Evolutionary conservation across 2,888 invertebrate genomes (phyloP).

Genomic region (Tryphoninae sp.): DNA sequence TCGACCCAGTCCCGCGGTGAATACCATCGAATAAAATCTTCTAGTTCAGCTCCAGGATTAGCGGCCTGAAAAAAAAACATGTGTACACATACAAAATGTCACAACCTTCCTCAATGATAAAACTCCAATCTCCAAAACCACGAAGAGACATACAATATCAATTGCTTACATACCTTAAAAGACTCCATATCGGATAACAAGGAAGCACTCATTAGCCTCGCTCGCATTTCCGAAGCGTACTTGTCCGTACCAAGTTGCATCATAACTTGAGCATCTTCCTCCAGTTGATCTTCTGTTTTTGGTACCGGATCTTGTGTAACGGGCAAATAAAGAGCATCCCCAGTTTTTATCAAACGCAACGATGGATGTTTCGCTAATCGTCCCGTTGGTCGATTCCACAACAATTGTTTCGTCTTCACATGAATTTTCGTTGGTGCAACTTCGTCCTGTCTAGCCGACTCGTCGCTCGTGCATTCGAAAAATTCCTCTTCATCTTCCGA

Average conservation of each 20-base stretch:
- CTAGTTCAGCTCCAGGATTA: conserved; percentile 94
- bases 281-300: conserved; percentile 98
- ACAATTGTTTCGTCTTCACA: conserved; percentile 79
- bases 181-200: conserved; percentile 98
- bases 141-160: neutral
- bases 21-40: conserved; percentile 99
- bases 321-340: conserved; percentile 90
- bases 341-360: conserved; percentile 85
- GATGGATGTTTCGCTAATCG: conserved; percentile 87
- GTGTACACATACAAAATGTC: neutral
- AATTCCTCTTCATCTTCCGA: conserved; percentile 90
- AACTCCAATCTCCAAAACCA: too few relatives aligned
- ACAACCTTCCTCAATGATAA: neutral
- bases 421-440: conserved; percentile 60
- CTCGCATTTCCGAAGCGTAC: conserved; percentile 91
- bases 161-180: conserved; percentile 88
- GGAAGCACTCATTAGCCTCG: conserved; percentile 97
- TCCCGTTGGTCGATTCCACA: conserved; percentile 87
- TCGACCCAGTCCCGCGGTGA: conserved; percentile 97
- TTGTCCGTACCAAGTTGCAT: conserved; percentile 93
- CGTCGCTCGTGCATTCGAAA: conserved; percentile 88
- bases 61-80: conserved; percentile 85
- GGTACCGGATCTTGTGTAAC: conserved; percentile 96
- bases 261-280: conserved; percentile 95
- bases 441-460: conserved; percentile 80